These are phyloP conservation scores for Pungitius pungitius DNA, from an alignment of 2,113 vertebrate species.

Conservation along the genomic window DNA sequence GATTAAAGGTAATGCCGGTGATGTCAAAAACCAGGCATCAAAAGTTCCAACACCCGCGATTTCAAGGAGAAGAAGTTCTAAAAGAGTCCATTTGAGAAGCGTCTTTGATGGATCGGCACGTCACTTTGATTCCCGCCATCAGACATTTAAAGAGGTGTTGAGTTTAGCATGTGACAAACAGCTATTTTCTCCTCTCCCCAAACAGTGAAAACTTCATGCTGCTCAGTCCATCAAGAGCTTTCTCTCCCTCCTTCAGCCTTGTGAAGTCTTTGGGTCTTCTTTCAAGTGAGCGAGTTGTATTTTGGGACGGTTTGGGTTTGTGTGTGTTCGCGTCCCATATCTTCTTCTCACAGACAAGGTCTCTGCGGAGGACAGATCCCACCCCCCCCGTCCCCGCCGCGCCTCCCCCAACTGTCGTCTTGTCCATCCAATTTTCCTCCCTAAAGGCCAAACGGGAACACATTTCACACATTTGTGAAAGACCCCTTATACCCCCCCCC, in stretches of 20 bases:
- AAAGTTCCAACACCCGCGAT: not conserved
- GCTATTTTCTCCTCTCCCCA: constrained; percentile 61
- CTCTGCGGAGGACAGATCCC: constrained; percentile 74
- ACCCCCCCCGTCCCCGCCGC: constrained; percentile 62
- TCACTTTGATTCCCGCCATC: constrained; percentile 37
- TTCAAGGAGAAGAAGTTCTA: constrained; percentile 35
- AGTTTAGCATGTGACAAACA: constrained; percentile 51
- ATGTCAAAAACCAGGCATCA: too few relatives aligned
- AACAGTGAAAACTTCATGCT: constrained; percentile 55
- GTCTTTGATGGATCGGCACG: constrained; percentile 24
- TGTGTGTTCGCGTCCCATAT: constrained; percentile 57
- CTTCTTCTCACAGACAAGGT: constrained; percentile 73
- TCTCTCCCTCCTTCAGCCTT: constrained; percentile 18
- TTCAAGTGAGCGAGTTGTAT: constrained; percentile 48
- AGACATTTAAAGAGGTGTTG: constrained; percentile 29
- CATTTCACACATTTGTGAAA: constrained; percentile 67
- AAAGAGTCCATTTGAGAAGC: constrained; percentile 24
- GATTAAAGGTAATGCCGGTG: too few relatives aligned
- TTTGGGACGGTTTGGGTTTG: constrained; percentile 50
- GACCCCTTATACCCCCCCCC: constrained; percentile 9
- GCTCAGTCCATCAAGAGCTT: constrained; percentile 51
- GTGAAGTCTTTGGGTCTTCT: constrained; percentile 50
- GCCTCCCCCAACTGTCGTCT: constrained; percentile 68
- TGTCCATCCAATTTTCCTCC: constrained; percentile 70
- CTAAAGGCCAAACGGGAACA: constrained; percentile 67